These are phyloP conservation scores for Platycheirus rosarum DNA, from an alignment of 2,888 invertebrate species.

Conservation along the genomic window DNA sequence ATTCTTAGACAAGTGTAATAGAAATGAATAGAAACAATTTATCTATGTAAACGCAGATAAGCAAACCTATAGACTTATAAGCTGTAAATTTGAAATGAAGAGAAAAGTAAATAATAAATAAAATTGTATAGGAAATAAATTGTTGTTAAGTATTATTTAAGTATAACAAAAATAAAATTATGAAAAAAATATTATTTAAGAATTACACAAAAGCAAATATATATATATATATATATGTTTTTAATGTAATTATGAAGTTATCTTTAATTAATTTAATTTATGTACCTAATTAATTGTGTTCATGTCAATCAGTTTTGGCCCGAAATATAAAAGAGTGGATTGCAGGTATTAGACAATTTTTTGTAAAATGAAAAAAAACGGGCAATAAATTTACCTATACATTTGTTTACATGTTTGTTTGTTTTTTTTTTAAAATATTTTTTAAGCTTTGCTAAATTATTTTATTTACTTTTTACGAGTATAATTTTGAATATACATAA, in stretches of 20 bases:
- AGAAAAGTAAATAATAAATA: conserved; percentile 47
- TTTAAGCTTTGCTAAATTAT: conserved; percentile 28
- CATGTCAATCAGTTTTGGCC: neutral
- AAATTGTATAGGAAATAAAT: conserved; percentile 72
- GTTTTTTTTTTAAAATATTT: conserved; percentile 9
- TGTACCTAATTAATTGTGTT: neutral
- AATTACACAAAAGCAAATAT: conserved; percentile 17
- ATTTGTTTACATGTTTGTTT: neutral
- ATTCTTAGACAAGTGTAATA: conserved; percentile 60
- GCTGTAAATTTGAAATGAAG: conserved; percentile 64
- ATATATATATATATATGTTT: neutral
- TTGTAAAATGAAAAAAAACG: neutral
- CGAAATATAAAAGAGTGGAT: neutral
- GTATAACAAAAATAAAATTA: conserved; percentile 54
- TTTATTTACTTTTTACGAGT: conserved; percentile 16
- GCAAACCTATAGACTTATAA: conserved; percentile 73
- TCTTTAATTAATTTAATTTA: neutral
- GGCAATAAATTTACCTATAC: neutral
- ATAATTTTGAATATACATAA: conserved; percentile 30
- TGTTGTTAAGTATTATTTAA: conserved; percentile 74
- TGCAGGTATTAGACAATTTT: neutral
- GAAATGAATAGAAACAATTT: conserved; percentile 67
- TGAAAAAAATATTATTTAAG: conserved; percentile 31
- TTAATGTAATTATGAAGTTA: neutral
- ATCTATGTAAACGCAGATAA: conserved; percentile 67